These are phyloP conservation scores for Thalassarche chlororhynchos DNA, from an alignment of 2,113 vertebrate genomes.

Conservation along the genomic window DNA sequence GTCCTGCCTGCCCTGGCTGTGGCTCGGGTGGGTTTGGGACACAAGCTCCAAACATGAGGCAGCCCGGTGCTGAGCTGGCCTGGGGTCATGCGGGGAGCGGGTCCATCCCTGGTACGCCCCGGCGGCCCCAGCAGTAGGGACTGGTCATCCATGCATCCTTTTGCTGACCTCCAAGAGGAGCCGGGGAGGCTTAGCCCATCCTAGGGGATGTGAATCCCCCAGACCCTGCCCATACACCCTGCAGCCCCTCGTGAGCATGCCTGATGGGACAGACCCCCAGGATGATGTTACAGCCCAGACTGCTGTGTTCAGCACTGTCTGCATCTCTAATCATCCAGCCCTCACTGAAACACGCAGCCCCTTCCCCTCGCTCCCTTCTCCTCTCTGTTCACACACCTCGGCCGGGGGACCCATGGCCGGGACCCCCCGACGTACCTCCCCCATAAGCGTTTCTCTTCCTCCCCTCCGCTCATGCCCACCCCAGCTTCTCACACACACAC, in stretches of 20 bases:
- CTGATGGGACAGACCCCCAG: not conserved
- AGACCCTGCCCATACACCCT: not conserved
- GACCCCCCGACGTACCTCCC: rapidly evolving
- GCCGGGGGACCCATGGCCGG: rapidly evolving
- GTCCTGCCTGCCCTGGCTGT: not conserved
- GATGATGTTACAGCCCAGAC: not conserved
- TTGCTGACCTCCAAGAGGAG: not conserved
- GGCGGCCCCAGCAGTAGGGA: rapidly evolving
- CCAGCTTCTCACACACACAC: not conserved
- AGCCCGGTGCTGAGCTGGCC: not conserved
- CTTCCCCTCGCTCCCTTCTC: not conserved
- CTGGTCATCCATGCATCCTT: not conserved
- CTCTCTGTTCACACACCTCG: not conserved
- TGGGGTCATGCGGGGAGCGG: rapidly evolving
- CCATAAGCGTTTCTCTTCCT: not conserved
- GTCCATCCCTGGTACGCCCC: not conserved
- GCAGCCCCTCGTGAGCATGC: rapidly evolving
- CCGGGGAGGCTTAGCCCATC: not conserved
- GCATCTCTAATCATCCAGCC: not conserved
- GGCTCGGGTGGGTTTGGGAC: rapidly evolving
- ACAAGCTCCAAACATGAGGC: not conserved
- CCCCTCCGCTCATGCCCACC: not conserved
- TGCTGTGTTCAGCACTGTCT: not conserved
- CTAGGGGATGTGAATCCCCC: not conserved
- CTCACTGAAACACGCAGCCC: rapidly evolving